A percentile compares a stretch with the other conserved stretches of the same genome.
phyloP scores from a whole-genome alignment of 2,113 vertebrate genomes.

The Podiceps cristatus region DNA sequence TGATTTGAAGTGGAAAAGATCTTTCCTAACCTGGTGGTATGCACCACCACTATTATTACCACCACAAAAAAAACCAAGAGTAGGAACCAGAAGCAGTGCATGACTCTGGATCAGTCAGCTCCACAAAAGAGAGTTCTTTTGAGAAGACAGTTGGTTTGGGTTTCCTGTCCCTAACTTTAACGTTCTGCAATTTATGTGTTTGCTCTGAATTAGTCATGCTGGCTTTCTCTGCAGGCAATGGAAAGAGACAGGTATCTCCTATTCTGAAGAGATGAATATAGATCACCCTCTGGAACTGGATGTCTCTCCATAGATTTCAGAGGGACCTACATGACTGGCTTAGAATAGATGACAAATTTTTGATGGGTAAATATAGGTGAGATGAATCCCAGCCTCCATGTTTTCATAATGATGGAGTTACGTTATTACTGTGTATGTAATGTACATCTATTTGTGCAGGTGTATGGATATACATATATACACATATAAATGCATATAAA shows the following conservation, averaged over 20 bases:
- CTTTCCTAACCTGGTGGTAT: constrained; percentile 1
- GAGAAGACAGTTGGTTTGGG: background rate
- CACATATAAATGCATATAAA: background rate
- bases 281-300: background rate
- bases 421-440: background rate
- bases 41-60: background rate
- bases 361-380: background rate
- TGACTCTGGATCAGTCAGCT: background rate
- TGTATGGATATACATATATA: background rate
- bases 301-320: background rate
- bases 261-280: background rate
- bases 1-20: constrained; percentile 30
- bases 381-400: background rate
- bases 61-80: background rate
- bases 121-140: background rate
- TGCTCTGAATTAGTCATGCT: background rate
- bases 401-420: background rate
- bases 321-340: background rate
- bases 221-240: background rate
- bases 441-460: background rate
- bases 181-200: background rate
- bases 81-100: background rate
- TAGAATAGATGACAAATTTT: background rate
- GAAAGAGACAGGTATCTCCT: background rate
- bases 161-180: constrained; percentile 18